Base-by-base conservation (phyloP, 1,140 invertebrate species). In the Popillia japonica region DNA sequence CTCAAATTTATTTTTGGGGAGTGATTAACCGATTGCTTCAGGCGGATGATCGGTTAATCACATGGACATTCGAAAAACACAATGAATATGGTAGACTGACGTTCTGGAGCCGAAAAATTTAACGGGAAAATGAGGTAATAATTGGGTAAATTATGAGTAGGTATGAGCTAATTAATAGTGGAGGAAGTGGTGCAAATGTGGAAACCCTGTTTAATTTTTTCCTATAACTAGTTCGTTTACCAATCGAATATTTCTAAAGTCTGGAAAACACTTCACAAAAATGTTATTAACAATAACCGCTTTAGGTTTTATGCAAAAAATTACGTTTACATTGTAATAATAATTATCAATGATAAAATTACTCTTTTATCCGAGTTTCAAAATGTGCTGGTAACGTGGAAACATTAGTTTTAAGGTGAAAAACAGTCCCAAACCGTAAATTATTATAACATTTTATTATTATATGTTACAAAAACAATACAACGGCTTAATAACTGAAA, bases 111-210 rank as follows among this genome's bases (percentile, higher is more conserved):
- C n/a, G n/a, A n/a, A n/a, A n/a, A n/a, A n/a, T n/a, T n/a, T n/a
- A n/a, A n/a, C n/a, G n/a, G n/a, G n/a, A n/a, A n/a, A n/a, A n/a
- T n/a, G n/a, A n/a, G n/a, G n/a, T n/a, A n/a, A n/a, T n/a, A n/a
- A n/a, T n/a, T n/a, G n/a, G n/a, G n/a, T n/a, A n/a, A n/a, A n/a
- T n/a, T n/a, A n/a, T n/a, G n/a, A n/a, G n/a, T n/a, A n/a, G n/a
- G n/a, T n/a, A n/a, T n/a, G n/a, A n/a, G n/a, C n/a, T n/a, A n/a
- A n/a, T n/a, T n/a, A n/a, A n/a, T n/a, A n/a, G n/a, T n/a, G n/a
- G 44, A 48, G 44, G 44, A 48, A 48, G 44, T 48, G n/a, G 44
- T 48, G 44, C 44, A 48, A 48, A 48, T 48, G 44, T 48, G 44
- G 44, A 48, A 48, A 48, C 44, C 10, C 44, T 48, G 44, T 48